Evolutionary conservation across 2,797 vertebrate species (phyloP).

Genomic region (Setipinna tenuifilis): DNA sequence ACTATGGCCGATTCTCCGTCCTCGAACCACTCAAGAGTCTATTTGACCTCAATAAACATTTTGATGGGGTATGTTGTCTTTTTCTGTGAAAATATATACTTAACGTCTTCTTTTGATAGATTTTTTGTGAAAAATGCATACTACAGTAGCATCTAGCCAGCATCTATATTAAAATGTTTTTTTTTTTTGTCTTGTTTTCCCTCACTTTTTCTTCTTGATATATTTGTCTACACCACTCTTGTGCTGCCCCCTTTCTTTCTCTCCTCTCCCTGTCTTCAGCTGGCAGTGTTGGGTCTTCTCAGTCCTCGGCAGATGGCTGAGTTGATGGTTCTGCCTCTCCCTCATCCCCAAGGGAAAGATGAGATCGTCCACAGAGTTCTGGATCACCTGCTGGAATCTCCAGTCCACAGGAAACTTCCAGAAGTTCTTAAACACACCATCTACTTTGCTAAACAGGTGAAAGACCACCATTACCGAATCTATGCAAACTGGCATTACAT

Average conservation of each 20-base stretch:
- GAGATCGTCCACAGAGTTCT: constrained; percentile 18
- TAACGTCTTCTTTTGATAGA: too few relatives aligned
- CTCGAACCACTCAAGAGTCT: constrained; percentile 19
- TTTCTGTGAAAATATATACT: too few relatives aligned
- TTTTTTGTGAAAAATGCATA: too few relatives aligned
- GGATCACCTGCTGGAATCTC: constrained; percentile 31
- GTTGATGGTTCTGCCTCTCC: not conserved
- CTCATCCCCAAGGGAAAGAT: not conserved
- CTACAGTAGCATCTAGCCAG: too few relatives aligned
- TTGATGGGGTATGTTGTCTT: constrained; percentile 29
- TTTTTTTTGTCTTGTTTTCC: too few relatives aligned
- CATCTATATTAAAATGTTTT: too few relatives aligned
- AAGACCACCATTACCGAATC: too few relatives aligned
- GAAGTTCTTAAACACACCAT: not conserved
- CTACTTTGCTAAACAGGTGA: not conserved
- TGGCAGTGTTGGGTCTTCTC: not conserved
- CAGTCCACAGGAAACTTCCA: constrained; percentile 8
- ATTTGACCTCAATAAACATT: constrained; percentile 30
- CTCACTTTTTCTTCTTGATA: too few relatives aligned
- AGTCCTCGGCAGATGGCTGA: constrained; percentile 11
- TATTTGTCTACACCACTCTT: too few relatives aligned
- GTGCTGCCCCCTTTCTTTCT: not conserved
- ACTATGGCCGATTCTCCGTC: constrained; percentile 36
- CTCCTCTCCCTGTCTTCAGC: not conserved
- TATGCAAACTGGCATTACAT: too few relatives aligned